phyloP scores from a whole-genome alignment of 2,888 invertebrate species.

The Drosophila fulvimacula region DNA sequence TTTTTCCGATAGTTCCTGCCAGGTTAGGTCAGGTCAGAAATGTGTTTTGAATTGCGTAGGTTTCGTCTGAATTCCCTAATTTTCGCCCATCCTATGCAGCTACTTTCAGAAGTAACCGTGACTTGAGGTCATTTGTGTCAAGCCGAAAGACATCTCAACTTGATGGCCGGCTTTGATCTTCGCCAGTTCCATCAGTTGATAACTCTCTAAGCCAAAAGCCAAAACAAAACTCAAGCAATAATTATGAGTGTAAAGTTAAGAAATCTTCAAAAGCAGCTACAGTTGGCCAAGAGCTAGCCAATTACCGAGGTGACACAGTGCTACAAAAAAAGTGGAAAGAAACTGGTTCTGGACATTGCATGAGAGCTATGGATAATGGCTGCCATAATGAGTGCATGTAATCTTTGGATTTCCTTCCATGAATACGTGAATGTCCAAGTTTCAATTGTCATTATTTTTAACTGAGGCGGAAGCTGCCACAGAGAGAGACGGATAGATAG shows the following conservation, averaged over 20 bases:
- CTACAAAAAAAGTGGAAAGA: not conserved
- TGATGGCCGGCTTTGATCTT: not conserved
- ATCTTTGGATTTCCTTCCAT: conserved; percentile 53
- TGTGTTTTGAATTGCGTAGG: too few relatives aligned
- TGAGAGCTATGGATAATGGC: conserved; percentile 42
- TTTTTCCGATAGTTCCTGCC: not conserved
- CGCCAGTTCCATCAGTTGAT: not conserved
- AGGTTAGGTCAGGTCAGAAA: too few relatives aligned
- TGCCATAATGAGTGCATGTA: conserved; percentile 55
- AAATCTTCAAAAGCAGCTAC: not conserved
- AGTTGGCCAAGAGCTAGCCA: conserved; percentile 1
- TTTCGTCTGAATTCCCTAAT: too few relatives aligned
- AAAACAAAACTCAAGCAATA: not conserved
- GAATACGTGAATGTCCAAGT: conserved; percentile 52
- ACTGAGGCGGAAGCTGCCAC: conserved; percentile 74
- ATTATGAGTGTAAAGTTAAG: not conserved
- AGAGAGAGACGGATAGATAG: not conserved
- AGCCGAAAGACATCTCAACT: too few relatives aligned
- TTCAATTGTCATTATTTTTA: conserved; percentile 77
- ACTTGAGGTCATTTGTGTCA: too few relatives aligned
- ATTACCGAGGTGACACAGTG: conserved; percentile 14
- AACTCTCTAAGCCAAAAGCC: not conserved
- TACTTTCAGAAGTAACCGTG: not conserved
- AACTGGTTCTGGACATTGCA: conserved; percentile 22
- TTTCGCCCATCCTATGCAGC: not conserved